phyloP scores from a whole-genome alignment of 2,888 invertebrate species.

The Andrena haemorrhoa region DNA sequence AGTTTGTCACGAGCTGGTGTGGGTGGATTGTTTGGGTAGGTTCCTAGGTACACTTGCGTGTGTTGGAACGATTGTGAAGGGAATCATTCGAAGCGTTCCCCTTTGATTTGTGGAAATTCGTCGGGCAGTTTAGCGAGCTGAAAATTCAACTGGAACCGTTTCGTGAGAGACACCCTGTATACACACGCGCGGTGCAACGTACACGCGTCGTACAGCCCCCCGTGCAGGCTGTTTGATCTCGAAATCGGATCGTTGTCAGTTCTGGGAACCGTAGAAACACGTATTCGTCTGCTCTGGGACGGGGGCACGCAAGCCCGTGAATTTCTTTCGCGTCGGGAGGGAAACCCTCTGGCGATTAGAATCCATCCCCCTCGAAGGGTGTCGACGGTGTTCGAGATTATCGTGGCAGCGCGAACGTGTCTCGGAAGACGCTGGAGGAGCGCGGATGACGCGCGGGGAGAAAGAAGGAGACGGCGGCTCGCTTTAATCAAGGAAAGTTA shows the following conservation, averaged over 20 bases:
- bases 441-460: not conserved
- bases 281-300: not conserved
- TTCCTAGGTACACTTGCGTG: too few relatives aligned
- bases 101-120: too few relatives aligned
- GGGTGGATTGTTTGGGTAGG: too few relatives aligned
- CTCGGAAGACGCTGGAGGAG: not conserved
- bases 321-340: not conserved
- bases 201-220: not conserved
- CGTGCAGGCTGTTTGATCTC: not conserved
- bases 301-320: not conserved
- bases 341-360: not conserved
- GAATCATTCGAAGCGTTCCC: too few relatives aligned
- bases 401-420: too few relatives aligned
- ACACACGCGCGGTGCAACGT: not conserved
- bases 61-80: too few relatives aligned
- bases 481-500: constrained; percentile 49
- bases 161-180: not conserved
- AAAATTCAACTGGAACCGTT: too few relatives aligned
- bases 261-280: not conserved
- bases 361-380: not conserved
- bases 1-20: not conserved
- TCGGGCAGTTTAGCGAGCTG: too few relatives aligned
- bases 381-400: too few relatives aligned
- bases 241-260: not conserved
- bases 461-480: constrained; percentile 14